These are phyloP conservation scores for Parauchenoglanis ngamensis DNA, from an alignment of 2,797 vertebrate species.

Conservation along the genomic window DNA sequence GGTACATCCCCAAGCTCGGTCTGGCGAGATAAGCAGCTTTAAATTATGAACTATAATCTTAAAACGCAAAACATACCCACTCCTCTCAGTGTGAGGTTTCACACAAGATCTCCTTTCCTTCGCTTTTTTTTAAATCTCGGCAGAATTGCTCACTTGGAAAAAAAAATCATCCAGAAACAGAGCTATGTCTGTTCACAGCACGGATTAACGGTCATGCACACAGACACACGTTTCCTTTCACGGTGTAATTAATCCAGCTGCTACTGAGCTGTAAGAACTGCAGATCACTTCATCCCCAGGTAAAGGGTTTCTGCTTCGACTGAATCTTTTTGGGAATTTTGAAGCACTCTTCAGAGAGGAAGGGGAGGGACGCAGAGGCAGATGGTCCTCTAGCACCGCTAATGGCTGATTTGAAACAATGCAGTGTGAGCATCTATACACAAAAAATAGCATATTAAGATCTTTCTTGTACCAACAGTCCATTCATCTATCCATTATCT, in stretches of 20 bases:
- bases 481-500: too few relatives aligned
- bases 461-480: not conserved
- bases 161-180: conserved; percentile 16
- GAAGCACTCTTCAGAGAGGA: conserved; percentile 72
- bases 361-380: conserved; percentile 69
- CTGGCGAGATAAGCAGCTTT: not conserved
- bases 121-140: not conserved
- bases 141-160: not conserved
- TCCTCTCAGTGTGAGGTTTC: not conserved
- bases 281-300: not conserved
- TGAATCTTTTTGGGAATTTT: conserved; percentile 64
- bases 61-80: conserved; percentile 11
- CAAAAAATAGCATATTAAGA: not conserved
- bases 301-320: not conserved
- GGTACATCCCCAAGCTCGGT: not conserved
- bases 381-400: conserved; percentile 26
- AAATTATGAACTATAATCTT: not conserved
- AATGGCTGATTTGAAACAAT: not conserved
- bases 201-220: not conserved
- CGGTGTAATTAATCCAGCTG: not conserved
- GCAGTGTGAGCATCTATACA: not conserved
- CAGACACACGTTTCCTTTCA: not conserved
- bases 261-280: not conserved
- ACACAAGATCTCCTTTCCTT: conserved; percentile 3
- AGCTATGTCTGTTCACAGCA: not conserved